A percentile compares a stretch with the other conserved stretches of the same genome.
Conservation (phyloP, 2,888 invertebrate species). For the Boloria euphrosyne region DNA sequence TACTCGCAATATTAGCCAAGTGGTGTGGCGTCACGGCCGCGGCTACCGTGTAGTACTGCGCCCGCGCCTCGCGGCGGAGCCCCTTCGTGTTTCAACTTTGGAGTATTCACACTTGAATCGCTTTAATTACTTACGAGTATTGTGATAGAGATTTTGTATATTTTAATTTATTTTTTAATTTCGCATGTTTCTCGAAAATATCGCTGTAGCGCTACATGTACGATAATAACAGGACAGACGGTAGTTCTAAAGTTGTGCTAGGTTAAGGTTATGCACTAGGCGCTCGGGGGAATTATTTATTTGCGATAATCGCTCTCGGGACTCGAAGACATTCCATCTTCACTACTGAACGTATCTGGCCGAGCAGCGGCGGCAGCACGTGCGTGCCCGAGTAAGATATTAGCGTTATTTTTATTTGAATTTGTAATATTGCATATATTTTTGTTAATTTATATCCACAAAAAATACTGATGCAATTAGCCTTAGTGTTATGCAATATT, state of each 20-base stretch:
- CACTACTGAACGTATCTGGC: conserved; percentile 45
- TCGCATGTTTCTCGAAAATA: conserved; percentile 72
- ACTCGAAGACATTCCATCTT: conserved; percentile 71
- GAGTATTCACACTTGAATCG: conserved; percentile 82
- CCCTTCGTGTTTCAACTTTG: conserved; percentile 50
- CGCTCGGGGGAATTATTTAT: conserved; percentile 67
- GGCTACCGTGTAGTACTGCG: conserved; percentile 66
- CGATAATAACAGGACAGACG: conserved; percentile 67
- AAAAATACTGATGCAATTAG: conserved; percentile 81
- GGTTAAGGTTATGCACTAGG: conserved; percentile 74
- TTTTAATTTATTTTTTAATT: conserved; percentile 82
- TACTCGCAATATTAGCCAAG: conserved; percentile 76
- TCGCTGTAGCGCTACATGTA: conserved; percentile 77
- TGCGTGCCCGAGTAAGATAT: conserved; percentile 81
- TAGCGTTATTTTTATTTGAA: conserved; percentile 81
- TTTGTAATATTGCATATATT: conserved; percentile 81
- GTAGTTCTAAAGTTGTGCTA: conserved; percentile 76
- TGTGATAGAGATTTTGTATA: conserved; percentile 83
- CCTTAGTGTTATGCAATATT: conserved; percentile 83
- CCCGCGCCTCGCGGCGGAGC: conserved; percentile 2
- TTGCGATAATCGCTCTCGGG: conserved; percentile 48
- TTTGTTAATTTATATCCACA: conserved; percentile 81
- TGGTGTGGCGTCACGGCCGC: conserved; percentile 60
- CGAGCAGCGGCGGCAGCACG: conserved; percentile 54
- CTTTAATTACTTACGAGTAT: conserved; percentile 83